Evolutionary conservation across 53 echinoderm and acorn worm genomes (phyloP), one percentile per base, ranked within the genome.

Genomic region (Zoroaster sp.): DNA sequence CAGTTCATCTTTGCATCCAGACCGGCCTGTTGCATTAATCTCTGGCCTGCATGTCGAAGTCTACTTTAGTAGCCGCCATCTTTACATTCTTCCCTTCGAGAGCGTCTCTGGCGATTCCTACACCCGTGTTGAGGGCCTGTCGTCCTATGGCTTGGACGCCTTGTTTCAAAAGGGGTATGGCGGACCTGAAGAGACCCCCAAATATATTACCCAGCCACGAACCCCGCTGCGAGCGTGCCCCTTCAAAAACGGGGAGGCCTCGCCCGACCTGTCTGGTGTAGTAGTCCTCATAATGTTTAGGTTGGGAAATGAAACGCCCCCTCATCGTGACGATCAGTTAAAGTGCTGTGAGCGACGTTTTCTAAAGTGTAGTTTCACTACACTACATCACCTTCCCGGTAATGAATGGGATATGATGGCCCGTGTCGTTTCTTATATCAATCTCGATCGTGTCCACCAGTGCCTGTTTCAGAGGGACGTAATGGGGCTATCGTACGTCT

Each of bases 301-400:
- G 28, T 9, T 30, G 0, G 18, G 52, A 0, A 14, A 32, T 35
- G 34, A 28, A 38, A 31, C 0, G 31, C 9, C n/a, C 0, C 17
- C 49, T 71, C 72, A 72, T 45, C 18, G 20, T 86, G 7, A 2
- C 30, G 7, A 21, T 49, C 31, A 86, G 42, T 72, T 46, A 0
- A 75, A 52, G 23, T 52, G 52, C 15, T 59, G 14, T 5, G 92
- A 45, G n/a, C 88, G 69, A 4, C 49, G 52, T 75, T 73, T 66
- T 54, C 66, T 51, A 53, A 90, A 88, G 73, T 92, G 91, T 25
- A 95, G 93, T 74, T 91, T 93, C 53, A 91, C 74, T 54, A 93
- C n/a, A n/a, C n/a, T n/a, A n/a, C n/a, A n/a, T 87, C 54, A 93
- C 91, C 44, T 35, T 87, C 38, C 94, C 91, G 2, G 91, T 88